Conservation (phyloP, 2,888 invertebrate genomes). For the Eristalis tenax region DNA sequence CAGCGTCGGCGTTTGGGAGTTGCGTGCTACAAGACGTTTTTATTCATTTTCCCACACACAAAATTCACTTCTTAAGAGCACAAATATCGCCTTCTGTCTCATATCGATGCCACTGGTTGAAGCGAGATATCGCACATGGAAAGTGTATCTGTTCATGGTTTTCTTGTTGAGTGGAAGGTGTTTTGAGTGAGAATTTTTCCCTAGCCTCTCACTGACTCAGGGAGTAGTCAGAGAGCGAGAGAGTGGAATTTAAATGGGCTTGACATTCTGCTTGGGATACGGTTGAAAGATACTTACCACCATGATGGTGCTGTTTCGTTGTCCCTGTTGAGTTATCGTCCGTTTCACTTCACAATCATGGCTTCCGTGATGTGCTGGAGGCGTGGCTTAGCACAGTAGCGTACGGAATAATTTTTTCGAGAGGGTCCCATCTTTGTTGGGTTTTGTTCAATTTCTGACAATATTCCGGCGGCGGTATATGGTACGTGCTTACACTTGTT, state of each 20-base stretch:
- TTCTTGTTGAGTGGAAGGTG: conserved; percentile 54
- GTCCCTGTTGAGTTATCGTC: conserved; percentile 79
- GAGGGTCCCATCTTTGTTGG: not conserved
- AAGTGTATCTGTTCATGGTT: conserved; percentile 17
- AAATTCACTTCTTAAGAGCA: conserved; percentile 72
- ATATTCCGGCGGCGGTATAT: conserved; percentile 18
- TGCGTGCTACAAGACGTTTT: conserved; percentile 73
- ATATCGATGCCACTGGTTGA: not conserved
- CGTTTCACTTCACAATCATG: conserved; percentile 80
- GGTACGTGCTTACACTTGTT: not conserved
- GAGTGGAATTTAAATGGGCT: conserved; percentile 50
- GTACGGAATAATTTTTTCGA: conserved; percentile 55
- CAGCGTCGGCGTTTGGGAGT: conserved; percentile 49
- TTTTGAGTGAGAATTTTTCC: conserved; percentile 54
- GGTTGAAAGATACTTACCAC: conserved; percentile 72
- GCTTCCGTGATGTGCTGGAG: conserved; percentile 79
- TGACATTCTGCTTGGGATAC: conserved; percentile 54
- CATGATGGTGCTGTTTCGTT: conserved; percentile 72
- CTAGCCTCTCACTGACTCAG: not conserved
- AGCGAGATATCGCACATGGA: conserved; percentile 18
- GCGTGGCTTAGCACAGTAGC: conserved; percentile 78
- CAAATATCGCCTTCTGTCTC: not conserved
- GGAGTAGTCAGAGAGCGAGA: conserved; percentile 26
- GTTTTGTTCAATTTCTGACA: not conserved
- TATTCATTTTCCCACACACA: conserved; percentile 75